Conservation (phyloP, 2,113 vertebrate genomes). For the Sander vitreus region DNA sequence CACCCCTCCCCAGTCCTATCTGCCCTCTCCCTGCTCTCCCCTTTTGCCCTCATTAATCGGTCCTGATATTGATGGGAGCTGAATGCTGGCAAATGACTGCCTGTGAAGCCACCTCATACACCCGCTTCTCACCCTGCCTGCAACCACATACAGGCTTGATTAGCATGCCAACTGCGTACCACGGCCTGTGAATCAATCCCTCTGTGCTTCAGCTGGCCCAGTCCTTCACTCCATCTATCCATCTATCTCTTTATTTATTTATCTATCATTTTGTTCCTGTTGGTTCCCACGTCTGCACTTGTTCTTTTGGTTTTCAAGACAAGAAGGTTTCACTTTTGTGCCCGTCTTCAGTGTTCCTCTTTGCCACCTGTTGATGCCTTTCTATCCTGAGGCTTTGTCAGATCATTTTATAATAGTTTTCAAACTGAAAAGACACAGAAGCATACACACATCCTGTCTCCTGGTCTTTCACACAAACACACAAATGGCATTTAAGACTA, state of each 20-base stretch:
- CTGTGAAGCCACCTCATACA: slow-evolving; percentile 69
- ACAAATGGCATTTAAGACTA: slow-evolving; percentile 9
- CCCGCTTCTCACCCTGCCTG: slow-evolving; percentile 69
- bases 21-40: slow-evolving; percentile 57
- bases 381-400: slow-evolving; percentile 32
- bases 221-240: slow-evolving; percentile 48
- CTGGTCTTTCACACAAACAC: slow-evolving; percentile 27
- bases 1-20: slow-evolving; percentile 38
- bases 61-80: slow-evolving; percentile 87
- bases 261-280: slow-evolving; percentile 35
- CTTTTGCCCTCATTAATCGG: slow-evolving; percentile 83
- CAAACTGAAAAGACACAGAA: slow-evolving; percentile 43
- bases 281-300: slow-evolving; percentile 40
- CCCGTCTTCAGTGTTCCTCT: slow-evolving; percentile 27
- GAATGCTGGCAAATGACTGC: slow-evolving; percentile 83
- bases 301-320: slow-evolving; percentile 18
- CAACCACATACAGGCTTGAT: slow-evolving; percentile 75
- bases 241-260: slow-evolving; percentile 19
- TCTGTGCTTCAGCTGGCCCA: slow-evolving; percentile 69
- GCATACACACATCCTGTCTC: slow-evolving; percentile 25
- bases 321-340: slow-evolving; percentile 55
- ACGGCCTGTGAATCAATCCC: slow-evolving; percentile 65
- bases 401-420: slow-evolving; percentile 25
- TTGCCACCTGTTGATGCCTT: slow-evolving; percentile 75
- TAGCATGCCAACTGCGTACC: slow-evolving; percentile 78